Percentiles rank a stretch among this genome's conserved stretches.
phyloP scores from a whole-genome alignment of 30 jellyfish, hydroid and myxozoan genomes.

The Turritopsis rubra region DNA sequence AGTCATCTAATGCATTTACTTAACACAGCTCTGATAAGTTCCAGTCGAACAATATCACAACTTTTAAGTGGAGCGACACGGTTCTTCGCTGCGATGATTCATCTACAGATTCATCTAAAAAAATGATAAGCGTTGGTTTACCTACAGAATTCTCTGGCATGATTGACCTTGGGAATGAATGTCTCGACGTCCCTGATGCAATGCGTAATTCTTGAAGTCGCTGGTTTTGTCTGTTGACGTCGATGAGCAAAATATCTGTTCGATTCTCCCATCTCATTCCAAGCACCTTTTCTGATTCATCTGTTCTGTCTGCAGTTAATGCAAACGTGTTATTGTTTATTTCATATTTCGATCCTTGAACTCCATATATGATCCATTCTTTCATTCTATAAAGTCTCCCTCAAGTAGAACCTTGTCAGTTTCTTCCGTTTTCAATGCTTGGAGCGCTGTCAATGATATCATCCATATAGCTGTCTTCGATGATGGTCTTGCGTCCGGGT shows the following conservation, averaged over 20 bases:
- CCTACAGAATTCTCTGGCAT: constrained; percentile 36
- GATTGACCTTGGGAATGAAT: constrained; percentile 17
- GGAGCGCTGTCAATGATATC: constrained; percentile 26
- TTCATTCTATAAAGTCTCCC: constrained; percentile 29
- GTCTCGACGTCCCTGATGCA: neutral
- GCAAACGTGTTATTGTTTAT: neutral
- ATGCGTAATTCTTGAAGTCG: neutral
- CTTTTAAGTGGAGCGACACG: constrained; percentile 19
- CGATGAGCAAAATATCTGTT: neutral
- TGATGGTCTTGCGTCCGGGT: constrained; percentile 25
- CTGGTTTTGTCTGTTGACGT: constrained; percentile 8
- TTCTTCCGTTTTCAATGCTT: constrained; percentile 17
- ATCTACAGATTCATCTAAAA: constrained; percentile 19
- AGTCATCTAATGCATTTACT: constrained; percentile 19
- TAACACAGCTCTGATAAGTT: constrained; percentile 28
- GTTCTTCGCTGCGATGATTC: constrained; percentile 21
- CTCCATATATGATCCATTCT: neutral
- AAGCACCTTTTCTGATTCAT: constrained; percentile 27
- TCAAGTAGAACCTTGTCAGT: constrained; percentile 10
- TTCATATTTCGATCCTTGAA: neutral
- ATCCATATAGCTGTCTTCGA: constrained; percentile 21
- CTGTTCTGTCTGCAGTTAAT: neutral
- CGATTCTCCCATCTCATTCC: constrained; percentile 26
- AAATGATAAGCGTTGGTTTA: constrained; percentile 8
- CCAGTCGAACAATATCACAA: constrained; percentile 19